Evolutionary conservation across 2,113 vertebrate species (phyloP).

Genomic region (Cyanoderma ruficeps): DNA sequence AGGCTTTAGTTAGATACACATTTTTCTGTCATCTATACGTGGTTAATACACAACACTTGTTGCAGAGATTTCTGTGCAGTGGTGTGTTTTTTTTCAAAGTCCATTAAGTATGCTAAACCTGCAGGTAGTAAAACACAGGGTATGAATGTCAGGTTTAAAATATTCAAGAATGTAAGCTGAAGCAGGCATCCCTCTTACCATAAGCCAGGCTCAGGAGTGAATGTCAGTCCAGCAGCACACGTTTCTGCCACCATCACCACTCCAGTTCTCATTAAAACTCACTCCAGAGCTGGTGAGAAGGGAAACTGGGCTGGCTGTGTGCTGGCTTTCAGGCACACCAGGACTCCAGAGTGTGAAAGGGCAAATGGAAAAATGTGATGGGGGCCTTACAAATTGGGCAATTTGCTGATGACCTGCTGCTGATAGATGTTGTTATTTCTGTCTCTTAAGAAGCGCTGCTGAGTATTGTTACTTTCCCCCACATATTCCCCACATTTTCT

Average conservation of each 20-base stretch:
- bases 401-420: background rate
- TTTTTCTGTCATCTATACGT: background rate
- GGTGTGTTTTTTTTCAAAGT: background rate
- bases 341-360: background rate
- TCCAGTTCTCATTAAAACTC: background rate
- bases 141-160: slow-evolving; percentile 2
- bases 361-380: background rate
- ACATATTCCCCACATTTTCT: background rate
- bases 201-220: background rate
- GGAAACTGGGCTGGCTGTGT: background rate
- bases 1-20: background rate
- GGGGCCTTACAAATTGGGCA: background rate
- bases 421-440: background rate
- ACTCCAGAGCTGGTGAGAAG: background rate
- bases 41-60: background rate
- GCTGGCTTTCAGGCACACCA: background rate
- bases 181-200: background rate
- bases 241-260: background rate
- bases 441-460: background rate
- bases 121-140: background rate
- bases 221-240: background rate
- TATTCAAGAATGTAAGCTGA: background rate
- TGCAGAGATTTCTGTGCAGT: background rate
- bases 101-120: background rate
- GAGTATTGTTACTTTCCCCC: background rate